Base-by-base conservation (phyloP, 2,797 vertebrate species). In the Takifugu rubripes region DNA sequence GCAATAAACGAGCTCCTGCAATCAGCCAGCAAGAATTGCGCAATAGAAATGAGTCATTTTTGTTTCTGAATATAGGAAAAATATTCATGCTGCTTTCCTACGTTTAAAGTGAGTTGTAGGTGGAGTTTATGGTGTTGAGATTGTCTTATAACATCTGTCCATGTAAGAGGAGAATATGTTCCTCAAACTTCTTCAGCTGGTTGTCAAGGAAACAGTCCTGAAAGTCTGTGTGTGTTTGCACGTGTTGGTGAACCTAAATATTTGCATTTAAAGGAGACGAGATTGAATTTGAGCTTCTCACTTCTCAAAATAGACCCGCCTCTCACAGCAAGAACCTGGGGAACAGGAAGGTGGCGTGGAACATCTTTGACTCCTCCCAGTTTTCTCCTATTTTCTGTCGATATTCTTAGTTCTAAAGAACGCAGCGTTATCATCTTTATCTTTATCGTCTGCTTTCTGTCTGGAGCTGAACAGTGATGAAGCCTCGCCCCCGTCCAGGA, bases 161-260 rank as follows among this genome's bases (percentile, higher is more conserved):
- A 77, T 68, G 66, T 50, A 62, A 74, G 68, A 75, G 40, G 62
- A 72, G 76, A 72, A 70, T 47, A 54, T 48, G 49, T 67, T 74
- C 75, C 52, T 78, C 66, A 60, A 72, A 61, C 68, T 68, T 56
- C 62, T 68, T 64, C 65, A 52, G 58, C 77, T 31, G 26, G 79
- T 86, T 83, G 81, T 79, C 75, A 84, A 70, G 77, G 77, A 74
- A 84, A 84, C 79, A 54, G 76, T 71, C 80, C 58, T 71, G 69
- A 60, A 66, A 72, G 44, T 46, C 5, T 46, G n/a, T 46, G 16
- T 46, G n/a, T 21, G 16, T 21, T 44, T 44, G 31, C 9, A 3
- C 2, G 3, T 33, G 31, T 33, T 33, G 9, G 31, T 6, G 31
- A 33, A 33, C 31, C 65, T 63, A 73, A 66, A 79, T 75, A 78